Evolutionary conservation across 2,113 vertebrate species (phyloP).

Genomic region (Syrrhaptes paradoxus): DNA sequence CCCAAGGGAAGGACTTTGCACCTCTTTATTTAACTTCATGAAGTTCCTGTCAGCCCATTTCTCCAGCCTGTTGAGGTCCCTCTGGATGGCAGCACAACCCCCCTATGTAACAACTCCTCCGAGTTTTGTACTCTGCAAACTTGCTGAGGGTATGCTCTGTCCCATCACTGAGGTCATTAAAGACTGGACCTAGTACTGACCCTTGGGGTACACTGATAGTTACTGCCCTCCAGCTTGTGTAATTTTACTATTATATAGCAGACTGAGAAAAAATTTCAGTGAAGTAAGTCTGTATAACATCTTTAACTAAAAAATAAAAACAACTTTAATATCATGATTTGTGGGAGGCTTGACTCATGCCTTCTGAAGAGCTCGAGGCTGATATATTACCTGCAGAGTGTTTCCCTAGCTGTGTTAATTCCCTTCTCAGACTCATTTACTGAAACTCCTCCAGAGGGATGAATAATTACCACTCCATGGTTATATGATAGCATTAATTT

Average conservation of each 20-base stretch:
- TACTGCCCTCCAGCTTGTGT: neutral
- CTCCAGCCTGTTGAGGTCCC: neutral
- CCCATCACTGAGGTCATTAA: neutral
- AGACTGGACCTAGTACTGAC: neutral
- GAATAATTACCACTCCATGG: slow-evolving; percentile 16
- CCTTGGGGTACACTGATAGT: neutral
- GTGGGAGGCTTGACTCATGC: neutral
- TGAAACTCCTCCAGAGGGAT: neutral
- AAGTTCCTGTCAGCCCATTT: neutral
- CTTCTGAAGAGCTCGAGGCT: neutral
- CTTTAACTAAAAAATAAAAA: neutral
- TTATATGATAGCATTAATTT: slow-evolving; percentile 34
- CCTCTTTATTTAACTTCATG: neutral
- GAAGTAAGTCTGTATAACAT: neutral
- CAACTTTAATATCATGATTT: neutral
- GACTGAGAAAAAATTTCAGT: neutral
- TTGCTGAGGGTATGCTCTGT: neutral
- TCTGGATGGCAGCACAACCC: neutral
- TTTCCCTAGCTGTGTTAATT: slow-evolving; percentile 1
- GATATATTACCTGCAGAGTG: neutral
- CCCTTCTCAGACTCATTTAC: neutral
- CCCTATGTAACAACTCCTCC: neutral
- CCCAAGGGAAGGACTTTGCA: neutral
- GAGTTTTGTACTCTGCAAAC: neutral
- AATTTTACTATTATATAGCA: neutral